A percentile compares a stretch with the other conserved stretches of the same genome.
phyloP scores from a whole-genome alignment of 2,797 vertebrate genomes.

The Gallinago solitaria region DNA sequence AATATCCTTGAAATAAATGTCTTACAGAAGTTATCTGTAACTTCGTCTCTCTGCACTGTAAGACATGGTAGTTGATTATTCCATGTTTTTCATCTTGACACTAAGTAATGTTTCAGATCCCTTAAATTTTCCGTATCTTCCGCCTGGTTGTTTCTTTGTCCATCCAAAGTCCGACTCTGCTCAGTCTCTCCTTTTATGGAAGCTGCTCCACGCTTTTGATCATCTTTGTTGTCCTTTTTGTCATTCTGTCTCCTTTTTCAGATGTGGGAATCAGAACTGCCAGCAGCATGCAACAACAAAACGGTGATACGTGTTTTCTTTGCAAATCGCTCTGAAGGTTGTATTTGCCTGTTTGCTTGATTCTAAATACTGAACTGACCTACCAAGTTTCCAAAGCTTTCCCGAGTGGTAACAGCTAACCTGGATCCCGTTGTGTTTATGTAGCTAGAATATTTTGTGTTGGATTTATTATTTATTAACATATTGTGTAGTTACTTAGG shows the following conservation, averaged over 20 bases:
- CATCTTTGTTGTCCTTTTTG: constrained; percentile 20
- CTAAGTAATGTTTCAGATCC: background rate
- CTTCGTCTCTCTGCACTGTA: background rate
- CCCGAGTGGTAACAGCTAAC: background rate
- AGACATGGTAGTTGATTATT: fast-evolving
- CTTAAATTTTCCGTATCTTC: background rate
- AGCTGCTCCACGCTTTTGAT: constrained; percentile 10
- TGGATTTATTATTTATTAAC: background rate
- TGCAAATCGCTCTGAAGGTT: background rate
- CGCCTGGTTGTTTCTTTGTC: background rate
- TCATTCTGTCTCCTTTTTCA: constrained; percentile 54
- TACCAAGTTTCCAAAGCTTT: background rate
- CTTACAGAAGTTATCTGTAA: background rate
- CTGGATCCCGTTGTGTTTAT: background rate
- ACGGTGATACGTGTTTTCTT: background rate
- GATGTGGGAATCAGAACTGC: background rate
- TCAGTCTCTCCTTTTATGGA: constrained; percentile 12
- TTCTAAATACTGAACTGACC: background rate
- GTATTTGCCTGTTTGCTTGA: background rate
- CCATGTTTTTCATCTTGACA: background rate
- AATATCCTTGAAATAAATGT: background rate
- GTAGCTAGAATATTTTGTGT: background rate
- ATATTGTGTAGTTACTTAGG: background rate
- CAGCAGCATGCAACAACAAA: background rate
- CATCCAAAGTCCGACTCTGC: background rate